These are phyloP conservation scores for Onychomys torridus DNA, from an alignment of 2,797 vertebrate genomes.

Conservation along the genomic window DNA sequence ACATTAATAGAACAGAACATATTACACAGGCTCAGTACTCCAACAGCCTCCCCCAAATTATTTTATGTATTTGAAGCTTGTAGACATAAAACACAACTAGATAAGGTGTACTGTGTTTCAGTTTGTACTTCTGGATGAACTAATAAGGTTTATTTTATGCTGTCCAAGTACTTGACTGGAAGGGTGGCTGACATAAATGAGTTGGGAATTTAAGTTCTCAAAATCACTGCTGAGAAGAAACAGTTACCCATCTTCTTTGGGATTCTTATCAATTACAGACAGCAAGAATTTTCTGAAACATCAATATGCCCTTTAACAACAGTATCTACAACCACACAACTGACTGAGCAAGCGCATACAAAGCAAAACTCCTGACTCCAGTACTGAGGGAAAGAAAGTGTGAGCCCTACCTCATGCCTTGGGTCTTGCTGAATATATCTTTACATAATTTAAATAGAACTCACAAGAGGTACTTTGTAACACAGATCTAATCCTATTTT, in stretches of 20 bases:
- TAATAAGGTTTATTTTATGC: slow-evolving; percentile 42
- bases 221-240: slow-evolving; percentile 59
- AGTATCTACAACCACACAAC: background rate
- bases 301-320: background rate
- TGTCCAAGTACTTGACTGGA: background rate
- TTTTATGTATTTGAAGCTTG: slow-evolving; percentile 82
- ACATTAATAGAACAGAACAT: slow-evolving; percentile 84
- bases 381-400: background rate
- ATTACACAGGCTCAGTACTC: slow-evolving; percentile 77
- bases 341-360: background rate
- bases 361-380: slow-evolving; percentile 7
- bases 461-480: background rate
- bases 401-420: slow-evolving; percentile 11
- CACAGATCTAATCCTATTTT: background rate
- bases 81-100: slow-evolving; percentile 77
- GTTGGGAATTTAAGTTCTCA: slow-evolving; percentile 38
- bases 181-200: background rate
- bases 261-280: slow-evolving; percentile 15
- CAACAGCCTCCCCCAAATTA: slow-evolving; percentile 25
- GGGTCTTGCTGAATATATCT: background rate
- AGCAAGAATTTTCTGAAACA: slow-evolving; percentile 14
- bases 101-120: slow-evolving; percentile 68
- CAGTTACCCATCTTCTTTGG: background rate
- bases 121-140: background rate
- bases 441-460: slow-evolving; percentile 31